Base-by-base conservation (phyloP, 2,888 invertebrate genomes). In the Caenorhabditis wallacei region DNA sequence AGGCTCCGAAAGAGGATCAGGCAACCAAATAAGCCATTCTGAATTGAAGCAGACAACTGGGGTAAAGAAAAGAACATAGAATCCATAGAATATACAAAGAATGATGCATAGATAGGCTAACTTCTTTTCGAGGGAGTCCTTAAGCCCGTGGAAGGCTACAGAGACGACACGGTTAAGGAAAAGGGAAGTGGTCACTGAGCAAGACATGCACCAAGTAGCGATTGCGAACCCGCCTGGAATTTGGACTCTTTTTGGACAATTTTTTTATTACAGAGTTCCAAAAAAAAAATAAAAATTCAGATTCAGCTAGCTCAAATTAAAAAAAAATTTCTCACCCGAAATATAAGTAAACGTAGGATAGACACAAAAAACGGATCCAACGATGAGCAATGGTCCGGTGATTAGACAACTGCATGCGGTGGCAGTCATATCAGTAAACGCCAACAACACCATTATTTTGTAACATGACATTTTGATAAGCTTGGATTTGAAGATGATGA, bases 201-300 rank as follows among this genome's bases (percentile, higher is more conserved):
- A 76, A 8, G 76, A 68, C 24, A 53, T 53, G 61, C 76, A 76
- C 76, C 76, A 76, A 1, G 76, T 76, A 43, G 61, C 61, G n/a
- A 61, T 61, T 2, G 61, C 61, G 20, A 61, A 61, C 0, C 61
- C 61, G 1, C 53, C 66, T 66, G 40, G 20, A 64, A 35, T 18
- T 10, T 2, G 1, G 10, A 22, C 2, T 26, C 1, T 5, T 22
- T 54, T 54, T 54, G 13, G 43, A 2, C 16, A 13, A 10, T 5
- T 43, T 5, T 43, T 10, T 43, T 10, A 43, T 8, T 8, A 30
- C 8, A 30, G 30, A 30, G 30, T 30, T n/a, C n/a, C n/a, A n/a
- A n/a, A n/a, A n/a, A n/a, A n/a, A n/a, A n/a, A n/a, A n/a, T n/a
- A n/a, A n/a, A n/a, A n/a, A n/a, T n/a, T n/a, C n/a, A n/a, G n/a